Evolutionary conservation across 2,797 vertebrate genomes (phyloP), one percentile per base, ranked within the genome.

Genomic region (Hydrophis major): DNA sequence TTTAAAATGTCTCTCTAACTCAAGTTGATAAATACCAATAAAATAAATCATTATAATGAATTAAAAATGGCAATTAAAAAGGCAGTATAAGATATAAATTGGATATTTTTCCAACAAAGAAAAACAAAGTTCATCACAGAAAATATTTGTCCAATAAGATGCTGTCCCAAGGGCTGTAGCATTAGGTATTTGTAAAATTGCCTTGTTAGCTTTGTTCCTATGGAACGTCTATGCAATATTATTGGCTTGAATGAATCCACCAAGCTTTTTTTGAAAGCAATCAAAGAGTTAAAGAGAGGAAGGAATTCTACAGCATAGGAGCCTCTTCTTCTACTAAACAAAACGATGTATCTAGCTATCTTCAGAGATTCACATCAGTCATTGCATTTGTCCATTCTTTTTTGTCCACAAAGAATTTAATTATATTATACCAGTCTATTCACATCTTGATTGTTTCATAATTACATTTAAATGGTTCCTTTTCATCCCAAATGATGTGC

Each of bases 401-500:
- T n/a, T 97, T 92, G 95, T 90, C 95, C 97, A 97, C 95, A 96
- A 97, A 96, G 83, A 56, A 96, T 97, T 97, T 97, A 97, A 97
- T 97, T 97, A 97, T 97, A 97, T 97, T 97, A 97, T 97, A 96
- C 89, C 97, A 93, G 59, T 94, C 93, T 87, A 4, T 92, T 90
- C 90, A 94, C 94, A 94, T 94, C 96, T 95, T 96, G 94, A 96
- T 97, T 97, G 95, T 96, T 97, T 96, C 94, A 96, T 97, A 97
- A 97, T 97, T 97, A 97, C 96, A 95, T 91, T 95, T 97, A 97
- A 97, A 97, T 97, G 96, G 95, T 96, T 97, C 20, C 78, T 83
- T 47, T 96, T 90, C 87, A 93, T 97, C 96, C 96, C 96, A 97
- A 90, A 94, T 94, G 94, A 94, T 97, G 95, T 88, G 92, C 91